A percentile compares a stretch with the other conserved stretches of the same genome.
Conservation (phyloP, 2,113 vertebrate species). For the Collichthys lucidus region DNA sequence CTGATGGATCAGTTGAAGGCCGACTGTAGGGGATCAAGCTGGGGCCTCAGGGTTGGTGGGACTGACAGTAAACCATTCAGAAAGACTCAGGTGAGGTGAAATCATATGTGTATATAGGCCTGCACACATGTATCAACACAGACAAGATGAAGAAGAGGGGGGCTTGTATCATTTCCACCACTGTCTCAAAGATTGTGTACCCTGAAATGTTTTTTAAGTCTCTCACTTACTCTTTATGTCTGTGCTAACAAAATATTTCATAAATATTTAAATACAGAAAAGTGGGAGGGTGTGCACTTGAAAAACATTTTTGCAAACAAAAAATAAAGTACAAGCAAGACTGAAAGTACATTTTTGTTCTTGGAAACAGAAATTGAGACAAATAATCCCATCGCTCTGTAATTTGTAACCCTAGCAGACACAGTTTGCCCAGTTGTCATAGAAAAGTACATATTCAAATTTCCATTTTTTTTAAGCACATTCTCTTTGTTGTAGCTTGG, state of each 20-base stretch:
- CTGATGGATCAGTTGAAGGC: constrained; percentile 76
- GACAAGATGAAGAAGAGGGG: constrained; percentile 48
- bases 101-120: background rate
- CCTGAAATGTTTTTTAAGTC: background rate
- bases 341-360: background rate
- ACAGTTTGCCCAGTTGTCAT: background rate
- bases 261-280: background rate
- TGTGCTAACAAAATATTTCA: background rate
- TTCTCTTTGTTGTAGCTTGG: no score
- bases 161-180: constrained; percentile 23
- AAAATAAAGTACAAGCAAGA: background rate
- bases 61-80: constrained; percentile 22
- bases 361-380: background rate
- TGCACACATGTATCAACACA: background rate
- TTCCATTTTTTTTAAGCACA: background rate
- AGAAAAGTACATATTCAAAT: background rate
- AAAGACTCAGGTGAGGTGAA: constrained; percentile 7
- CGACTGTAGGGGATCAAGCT: constrained; percentile 54
- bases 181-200: background rate
- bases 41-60: constrained; percentile 50
- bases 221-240: background rate
- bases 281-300: background rate
- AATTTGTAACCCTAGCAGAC: background rate
- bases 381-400: background rate
- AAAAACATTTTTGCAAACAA: no score